phyloP scores from a whole-genome alignment of 2,113 vertebrate species.

The Nipponia nippon region DNA sequence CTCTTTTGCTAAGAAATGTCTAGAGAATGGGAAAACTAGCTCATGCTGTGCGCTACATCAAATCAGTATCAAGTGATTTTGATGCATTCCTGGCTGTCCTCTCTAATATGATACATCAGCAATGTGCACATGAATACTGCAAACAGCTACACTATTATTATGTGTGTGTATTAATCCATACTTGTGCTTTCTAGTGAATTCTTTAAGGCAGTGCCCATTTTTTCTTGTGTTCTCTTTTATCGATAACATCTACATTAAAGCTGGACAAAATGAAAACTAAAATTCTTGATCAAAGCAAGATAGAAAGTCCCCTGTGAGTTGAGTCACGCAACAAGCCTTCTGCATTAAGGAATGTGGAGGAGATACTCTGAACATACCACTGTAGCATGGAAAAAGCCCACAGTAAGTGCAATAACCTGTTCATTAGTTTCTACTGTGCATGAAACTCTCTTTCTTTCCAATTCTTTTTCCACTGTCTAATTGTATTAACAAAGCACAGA shows the following conservation, averaged over 20 bases:
- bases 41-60: background rate
- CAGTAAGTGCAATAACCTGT: background rate
- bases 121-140: background rate
- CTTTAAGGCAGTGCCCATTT: background rate
- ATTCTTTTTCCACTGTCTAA: background rate
- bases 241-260: background rate
- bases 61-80: rapidly evolving
- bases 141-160: background rate
- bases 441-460: background rate
- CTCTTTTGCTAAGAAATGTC: background rate
- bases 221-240: background rate
- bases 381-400: background rate
- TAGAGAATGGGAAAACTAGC: background rate
- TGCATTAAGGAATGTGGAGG: background rate
- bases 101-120: background rate
- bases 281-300: background rate
- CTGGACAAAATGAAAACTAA: background rate
- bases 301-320: background rate
- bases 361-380: background rate
- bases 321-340: background rate
- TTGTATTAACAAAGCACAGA: background rate
- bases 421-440: background rate
- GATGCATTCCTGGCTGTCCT: background rate
- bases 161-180: background rate
- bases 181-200: background rate